Conservation (phyloP, 2,797 vertebrate genomes). For the Macrochelys suwanniensis region DNA sequence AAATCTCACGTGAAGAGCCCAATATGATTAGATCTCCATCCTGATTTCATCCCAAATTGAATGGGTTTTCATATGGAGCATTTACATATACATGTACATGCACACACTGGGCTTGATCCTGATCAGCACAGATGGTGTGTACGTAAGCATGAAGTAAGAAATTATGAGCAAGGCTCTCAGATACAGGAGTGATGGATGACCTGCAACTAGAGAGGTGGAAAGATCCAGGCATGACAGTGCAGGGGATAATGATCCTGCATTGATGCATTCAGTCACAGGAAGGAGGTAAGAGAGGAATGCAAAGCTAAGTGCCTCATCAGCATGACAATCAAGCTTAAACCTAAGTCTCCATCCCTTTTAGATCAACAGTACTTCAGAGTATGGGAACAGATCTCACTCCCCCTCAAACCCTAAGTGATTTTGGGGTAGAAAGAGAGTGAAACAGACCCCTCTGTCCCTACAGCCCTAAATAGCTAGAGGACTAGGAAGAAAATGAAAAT, state of each 20-base stretch:
- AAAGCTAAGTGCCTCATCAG: neutral
- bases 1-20: neutral
- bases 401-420: neutral
- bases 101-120: neutral
- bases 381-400: neutral
- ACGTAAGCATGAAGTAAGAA: neutral
- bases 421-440: neutral
- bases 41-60: constrained; percentile 10
- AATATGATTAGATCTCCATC: neutral
- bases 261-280: neutral
- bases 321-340: neutral
- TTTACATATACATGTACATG: neutral
- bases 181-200: neutral
- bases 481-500: neutral
- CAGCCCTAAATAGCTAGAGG: neutral
- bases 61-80: neutral
- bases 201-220: neutral
- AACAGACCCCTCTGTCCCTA: neutral
- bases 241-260: neutral
- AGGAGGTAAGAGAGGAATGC: neutral
- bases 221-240: neutral
- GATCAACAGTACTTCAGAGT: neutral
- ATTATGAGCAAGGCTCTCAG: neutral
- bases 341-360: neutral
- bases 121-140: neutral